Evolutionary conservation across 1,140 invertebrate genomes (phyloP).

Genomic region (Cylas formicarius): DNA sequence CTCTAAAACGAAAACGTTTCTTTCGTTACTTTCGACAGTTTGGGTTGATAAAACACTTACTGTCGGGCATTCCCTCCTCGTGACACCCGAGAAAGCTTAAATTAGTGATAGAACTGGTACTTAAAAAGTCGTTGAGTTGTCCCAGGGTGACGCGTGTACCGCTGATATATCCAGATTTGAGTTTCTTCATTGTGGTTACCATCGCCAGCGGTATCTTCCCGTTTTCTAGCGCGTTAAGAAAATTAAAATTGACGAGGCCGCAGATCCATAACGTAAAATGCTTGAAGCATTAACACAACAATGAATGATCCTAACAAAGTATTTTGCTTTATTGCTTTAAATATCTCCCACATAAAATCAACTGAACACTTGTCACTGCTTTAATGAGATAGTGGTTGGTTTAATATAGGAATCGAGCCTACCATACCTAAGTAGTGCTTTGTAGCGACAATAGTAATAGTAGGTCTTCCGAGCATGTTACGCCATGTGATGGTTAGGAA

Average conservation of each 20-base stretch:
- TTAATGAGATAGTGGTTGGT: background rate
- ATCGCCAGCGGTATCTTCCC: constrained; percentile 87
- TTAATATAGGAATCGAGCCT: no score
- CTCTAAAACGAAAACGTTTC: constrained; percentile 45
- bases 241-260: no score
- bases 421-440: constrained; percentile 70
- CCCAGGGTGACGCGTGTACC: constrained; percentile 93
- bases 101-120: constrained; percentile 92
- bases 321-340: no score
- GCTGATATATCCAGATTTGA: constrained; percentile 97
- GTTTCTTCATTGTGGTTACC: constrained; percentile 95
- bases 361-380: background rate
- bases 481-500: constrained; percentile 92
- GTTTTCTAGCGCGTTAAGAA: no score
- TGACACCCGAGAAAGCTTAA: constrained; percentile 88
- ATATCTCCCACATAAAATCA: background rate
- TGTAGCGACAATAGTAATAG: constrained; percentile 74
- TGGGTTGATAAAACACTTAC: constrained; percentile 39
- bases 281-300: no score
- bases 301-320: no score
- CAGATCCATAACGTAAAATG: no score
- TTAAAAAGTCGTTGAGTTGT: constrained; percentile 84
- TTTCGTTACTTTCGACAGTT: constrained; percentile 9
- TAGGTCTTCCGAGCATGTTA: constrained; percentile 82
- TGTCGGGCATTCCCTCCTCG: constrained; percentile 83